Base-by-base conservation (phyloP, 2,797 vertebrate species). In the Calcarius lapponicus region DNA sequence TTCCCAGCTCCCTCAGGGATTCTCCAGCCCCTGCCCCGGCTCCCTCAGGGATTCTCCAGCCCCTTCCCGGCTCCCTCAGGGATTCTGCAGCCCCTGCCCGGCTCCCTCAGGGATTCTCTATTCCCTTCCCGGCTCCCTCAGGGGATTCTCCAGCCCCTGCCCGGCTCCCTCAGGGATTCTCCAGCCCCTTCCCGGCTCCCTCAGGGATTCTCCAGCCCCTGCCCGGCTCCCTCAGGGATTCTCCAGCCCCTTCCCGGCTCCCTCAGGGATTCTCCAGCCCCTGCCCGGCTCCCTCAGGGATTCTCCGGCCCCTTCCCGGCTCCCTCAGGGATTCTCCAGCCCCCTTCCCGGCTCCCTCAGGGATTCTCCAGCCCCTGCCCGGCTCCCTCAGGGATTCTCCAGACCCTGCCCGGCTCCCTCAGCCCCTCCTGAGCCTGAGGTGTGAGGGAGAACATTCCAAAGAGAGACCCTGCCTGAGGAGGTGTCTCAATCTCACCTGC, bases 401-500 rank as follows among this genome's bases (percentile, higher is more conserved):
- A 18, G 42, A 7, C 42, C 42, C 19, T 10, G 9, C 19, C 19
- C 19, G 19, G 43, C 19, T 45, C 19, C 43, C 43, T 45, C 43
- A 45, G 43, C 24, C 24, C 16, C 36, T 84, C 36, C 70, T 34
- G 42, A 4, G 11, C 43, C 45, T 13, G 54, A 67, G 54, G 54
- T 60, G 20, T 6, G 74, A 74, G 48, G 57, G 38, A 81, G 70
- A 60, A 45, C 25, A 28, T 17, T 26, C 20, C 11, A 7, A 26
- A 71, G 57, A 57, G n/a, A 62, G 5, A 22, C 19, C 17, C 15
- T 16, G 62, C 29, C 6, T 2, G 6, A 72, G 42, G 34, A 69
- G 20, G 4, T 2, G 9, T 28, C 36, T 45, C 57, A 8, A 1
- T 9, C 1, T 1, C 50, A 34, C 34, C 24, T 10, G 64, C 34